Percentiles rank a stretch among this genome's conserved stretches.
phyloP scores from a whole-genome alignment of 2,113 vertebrate genomes.

The Serinus canaria region DNA sequence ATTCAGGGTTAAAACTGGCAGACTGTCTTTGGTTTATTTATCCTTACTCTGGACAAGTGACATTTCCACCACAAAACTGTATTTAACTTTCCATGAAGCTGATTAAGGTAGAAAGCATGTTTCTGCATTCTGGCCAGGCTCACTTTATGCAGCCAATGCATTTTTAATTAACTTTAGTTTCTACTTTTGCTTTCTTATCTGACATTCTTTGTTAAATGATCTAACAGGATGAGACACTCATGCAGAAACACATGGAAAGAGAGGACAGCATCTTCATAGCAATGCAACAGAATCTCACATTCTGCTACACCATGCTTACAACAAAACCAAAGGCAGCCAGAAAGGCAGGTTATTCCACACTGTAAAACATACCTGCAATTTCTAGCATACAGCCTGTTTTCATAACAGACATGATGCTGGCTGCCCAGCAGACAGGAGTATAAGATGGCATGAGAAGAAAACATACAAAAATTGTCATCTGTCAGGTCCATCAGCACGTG shows the following conservation, averaged over 20 bases:
- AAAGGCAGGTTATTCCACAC: not conserved
- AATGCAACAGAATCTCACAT: not conserved
- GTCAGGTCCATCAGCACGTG: not conserved
- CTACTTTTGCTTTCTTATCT: not conserved
- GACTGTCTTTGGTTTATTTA: not conserved
- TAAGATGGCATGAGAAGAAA: not conserved
- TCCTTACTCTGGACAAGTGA: not conserved
- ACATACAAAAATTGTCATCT: not conserved
- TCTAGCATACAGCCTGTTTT: not conserved
- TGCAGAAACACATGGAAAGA: not conserved
- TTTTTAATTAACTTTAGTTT: conserved; percentile 24
- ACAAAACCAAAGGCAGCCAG: not conserved
- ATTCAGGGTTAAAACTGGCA: not conserved
- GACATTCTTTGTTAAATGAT: not conserved
- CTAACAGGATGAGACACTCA: not conserved
- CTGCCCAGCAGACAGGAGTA: not conserved
- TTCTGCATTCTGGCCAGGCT: not conserved
- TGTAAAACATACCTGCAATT: not conserved
- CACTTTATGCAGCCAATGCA: not conserved
- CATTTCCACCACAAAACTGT: conserved; percentile 6
- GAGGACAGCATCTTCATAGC: not conserved
- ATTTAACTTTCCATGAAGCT: not conserved
- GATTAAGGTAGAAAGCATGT: not conserved
- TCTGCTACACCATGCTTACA: not conserved
- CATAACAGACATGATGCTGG: not conserved